Evolutionary conservation across 2,888 invertebrate genomes (phyloP), one percentile per base, ranked within the genome.

Genomic region (Tetragnatha montana): DNA sequence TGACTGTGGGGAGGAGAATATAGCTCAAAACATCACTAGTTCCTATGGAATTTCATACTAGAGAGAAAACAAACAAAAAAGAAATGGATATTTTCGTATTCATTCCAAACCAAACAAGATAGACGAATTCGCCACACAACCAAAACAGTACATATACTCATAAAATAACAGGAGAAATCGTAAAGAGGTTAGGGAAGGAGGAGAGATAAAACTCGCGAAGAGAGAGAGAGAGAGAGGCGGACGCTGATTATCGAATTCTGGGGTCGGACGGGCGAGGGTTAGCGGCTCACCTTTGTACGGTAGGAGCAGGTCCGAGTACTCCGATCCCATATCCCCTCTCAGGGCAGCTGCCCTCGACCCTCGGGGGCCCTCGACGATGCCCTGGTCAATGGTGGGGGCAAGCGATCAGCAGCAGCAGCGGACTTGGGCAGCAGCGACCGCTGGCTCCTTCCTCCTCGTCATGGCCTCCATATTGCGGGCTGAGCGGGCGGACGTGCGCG

Each of bases 311-410:
- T 88, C 87, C 87, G 82, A 76, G 82, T 82, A 71, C 81, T 76
- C 81, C 76, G 81, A 85, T 85, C 89, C 89, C 89, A 89, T 89
- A 89, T 81, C 89, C 85, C 76, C 47, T n/a, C 75, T 76, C 69
- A 85, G 89, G 85, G 89, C 89, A 89, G 85, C 75, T 85, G 89
- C 89, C 85, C 89, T 74, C 75, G 70, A 85, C 81, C 87, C 81
- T 69, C 21, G 79, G 74, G 89, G 89, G 89, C 80, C 85, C 85
- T 76, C 75, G 74, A 71, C 76, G 75, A 76, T 47, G 85, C 89
- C 89, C 35, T 60, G 60, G 60, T 35, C 35, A 35, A 35, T 35
- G 35, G 35, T 35, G 35, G 35, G 35, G 35, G 35, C 35, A 35
- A 4, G 1, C 35, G 35, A 35, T 35, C 35, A 35, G 4, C 35